Percentiles rank a stretch among this genome's conserved stretches.
These are phyloP conservation scores for Phainopepla nitens DNA, from an alignment of 2,113 vertebrate genomes.

Conservation along the genomic window DNA sequence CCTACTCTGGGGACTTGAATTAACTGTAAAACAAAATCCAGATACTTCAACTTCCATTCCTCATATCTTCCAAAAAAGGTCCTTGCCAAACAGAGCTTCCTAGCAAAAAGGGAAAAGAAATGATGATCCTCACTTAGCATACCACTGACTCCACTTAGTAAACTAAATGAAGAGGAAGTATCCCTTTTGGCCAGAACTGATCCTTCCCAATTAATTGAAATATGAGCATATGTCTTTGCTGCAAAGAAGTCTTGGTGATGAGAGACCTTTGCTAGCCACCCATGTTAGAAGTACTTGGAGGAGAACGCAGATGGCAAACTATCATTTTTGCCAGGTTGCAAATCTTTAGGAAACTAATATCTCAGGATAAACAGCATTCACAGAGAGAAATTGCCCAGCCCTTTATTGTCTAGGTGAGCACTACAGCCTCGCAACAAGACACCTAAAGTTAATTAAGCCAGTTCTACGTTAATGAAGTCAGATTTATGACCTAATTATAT, in stretches of 20 bases:
- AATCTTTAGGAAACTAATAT: conserved; percentile 24
- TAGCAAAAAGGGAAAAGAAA: background rate
- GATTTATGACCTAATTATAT: conserved; percentile 23
- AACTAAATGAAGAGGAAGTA: background rate
- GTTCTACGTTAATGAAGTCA: conserved; percentile 31
- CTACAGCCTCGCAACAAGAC: background rate
- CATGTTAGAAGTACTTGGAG: background rate
- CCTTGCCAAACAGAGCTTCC: background rate
- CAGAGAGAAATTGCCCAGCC: background rate
- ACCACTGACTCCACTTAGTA: background rate
- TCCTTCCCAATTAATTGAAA: background rate
- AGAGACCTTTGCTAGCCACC: background rate
- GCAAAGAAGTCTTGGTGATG: background rate
- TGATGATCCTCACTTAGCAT: background rate
- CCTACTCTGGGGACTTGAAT: background rate
- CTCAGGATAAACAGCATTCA: background rate
- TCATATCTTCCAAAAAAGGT: background rate
- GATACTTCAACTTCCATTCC: background rate
- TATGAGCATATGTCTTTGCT: background rate
- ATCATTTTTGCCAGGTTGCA: background rate
- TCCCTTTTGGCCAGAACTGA: background rate
- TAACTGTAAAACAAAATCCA: background rate
- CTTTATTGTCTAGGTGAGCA: conserved; percentile 15
- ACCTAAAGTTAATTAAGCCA: conserved; percentile 11
- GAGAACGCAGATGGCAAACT: conserved; percentile 12